A percentile compares a stretch with the other conserved stretches of the same genome.
phyloP scores from a whole-genome alignment of 2,888 invertebrate genomes.

The Caenorhabditis sp. region DNA sequence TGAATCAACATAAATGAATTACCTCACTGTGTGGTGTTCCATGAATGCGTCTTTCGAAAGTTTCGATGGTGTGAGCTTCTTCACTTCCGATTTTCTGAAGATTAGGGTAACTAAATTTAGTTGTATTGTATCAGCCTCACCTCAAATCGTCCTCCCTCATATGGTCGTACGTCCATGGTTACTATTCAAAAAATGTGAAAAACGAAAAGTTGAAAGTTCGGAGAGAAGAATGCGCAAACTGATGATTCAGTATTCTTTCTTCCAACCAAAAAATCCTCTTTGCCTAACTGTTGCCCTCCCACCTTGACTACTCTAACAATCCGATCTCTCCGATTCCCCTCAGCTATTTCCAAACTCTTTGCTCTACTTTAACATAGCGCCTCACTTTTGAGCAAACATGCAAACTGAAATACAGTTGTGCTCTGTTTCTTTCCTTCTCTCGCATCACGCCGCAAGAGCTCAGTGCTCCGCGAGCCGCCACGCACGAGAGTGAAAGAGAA shows the following conservation, averaged over 20 bases:
- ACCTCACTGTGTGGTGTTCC: constrained; percentile 78
- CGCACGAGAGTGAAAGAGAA: constrained; percentile 30
- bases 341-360: constrained; percentile 52
- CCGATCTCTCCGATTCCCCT: constrained; percentile 27
- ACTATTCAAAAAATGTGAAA: constrained; percentile 17
- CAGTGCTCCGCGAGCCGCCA: constrained; percentile 48
- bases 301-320: constrained; percentile 44
- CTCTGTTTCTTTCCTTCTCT: constrained; percentile 30
- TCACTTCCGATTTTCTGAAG: constrained; percentile 80
- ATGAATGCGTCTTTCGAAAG: constrained; percentile 77
- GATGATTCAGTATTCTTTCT: constrained; percentile 51
- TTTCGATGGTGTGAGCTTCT: constrained; percentile 80
- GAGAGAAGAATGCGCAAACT: constrained; percentile 42
- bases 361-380: constrained; percentile 62
- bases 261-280: constrained; percentile 24
- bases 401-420: constrained; percentile 53
- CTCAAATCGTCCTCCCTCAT: constrained; percentile 75
- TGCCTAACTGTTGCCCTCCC: constrained; percentile 39
- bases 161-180: constrained; percentile 71
- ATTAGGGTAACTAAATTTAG: not conserved
- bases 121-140: constrained; percentile 36
- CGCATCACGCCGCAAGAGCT: constrained; percentile 47
- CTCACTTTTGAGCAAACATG: constrained; percentile 50
- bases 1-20: no score
- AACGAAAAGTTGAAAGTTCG: constrained; percentile 21